A percentile compares a stretch with the other conserved stretches of the same genome.
These are phyloP conservation scores for Mugil cephalus DNA, from an alignment of 2,113 vertebrate genomes.

Conservation along the genomic window DNA sequence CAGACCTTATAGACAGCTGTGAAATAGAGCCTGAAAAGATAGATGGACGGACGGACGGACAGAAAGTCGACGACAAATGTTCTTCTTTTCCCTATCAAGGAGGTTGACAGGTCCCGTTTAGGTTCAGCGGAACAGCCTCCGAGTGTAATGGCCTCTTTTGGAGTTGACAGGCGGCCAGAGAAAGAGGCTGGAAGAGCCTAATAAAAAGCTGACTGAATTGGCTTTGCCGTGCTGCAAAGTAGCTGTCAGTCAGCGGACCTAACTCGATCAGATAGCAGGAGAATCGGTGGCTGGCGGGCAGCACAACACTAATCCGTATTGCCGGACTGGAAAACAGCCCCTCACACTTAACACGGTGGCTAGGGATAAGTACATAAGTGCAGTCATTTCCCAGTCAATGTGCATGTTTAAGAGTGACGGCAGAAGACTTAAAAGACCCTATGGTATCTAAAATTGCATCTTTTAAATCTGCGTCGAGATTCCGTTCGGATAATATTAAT, in stretches of 20 bases:
- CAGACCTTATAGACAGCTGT: constrained; percentile 20
- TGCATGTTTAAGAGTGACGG: background rate
- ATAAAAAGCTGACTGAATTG: constrained; percentile 74
- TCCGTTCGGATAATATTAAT: background rate
- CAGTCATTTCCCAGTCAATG: constrained; percentile 29
- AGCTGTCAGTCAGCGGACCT: constrained; percentile 74
- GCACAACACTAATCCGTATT: constrained; percentile 74
- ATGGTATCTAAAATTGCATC: background rate
- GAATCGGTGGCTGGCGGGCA: constrained; percentile 71
- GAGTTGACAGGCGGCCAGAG: constrained; percentile 51
- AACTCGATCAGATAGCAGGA: constrained; percentile 76
- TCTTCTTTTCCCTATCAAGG: constrained; percentile 55
- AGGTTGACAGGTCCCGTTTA: constrained; percentile 47
- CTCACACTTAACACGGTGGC: constrained; percentile 38
- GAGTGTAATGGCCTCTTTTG: constrained; percentile 45
- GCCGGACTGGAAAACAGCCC: constrained; percentile 59
- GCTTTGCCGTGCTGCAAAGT: constrained; percentile 67
- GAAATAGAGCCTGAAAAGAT: constrained; percentile 26
- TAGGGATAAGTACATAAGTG: constrained; percentile 33
- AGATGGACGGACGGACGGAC: constrained; percentile 21
- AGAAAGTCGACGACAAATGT: constrained; percentile 52
- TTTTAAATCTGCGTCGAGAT: background rate
- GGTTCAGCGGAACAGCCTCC: constrained; percentile 45
- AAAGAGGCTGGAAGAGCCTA: constrained; percentile 55
- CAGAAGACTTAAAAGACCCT: constrained; percentile 3